Evolutionary conservation across 1,140 invertebrate species (phyloP).

Genomic region (Philotrypesis tridentata): DNA sequence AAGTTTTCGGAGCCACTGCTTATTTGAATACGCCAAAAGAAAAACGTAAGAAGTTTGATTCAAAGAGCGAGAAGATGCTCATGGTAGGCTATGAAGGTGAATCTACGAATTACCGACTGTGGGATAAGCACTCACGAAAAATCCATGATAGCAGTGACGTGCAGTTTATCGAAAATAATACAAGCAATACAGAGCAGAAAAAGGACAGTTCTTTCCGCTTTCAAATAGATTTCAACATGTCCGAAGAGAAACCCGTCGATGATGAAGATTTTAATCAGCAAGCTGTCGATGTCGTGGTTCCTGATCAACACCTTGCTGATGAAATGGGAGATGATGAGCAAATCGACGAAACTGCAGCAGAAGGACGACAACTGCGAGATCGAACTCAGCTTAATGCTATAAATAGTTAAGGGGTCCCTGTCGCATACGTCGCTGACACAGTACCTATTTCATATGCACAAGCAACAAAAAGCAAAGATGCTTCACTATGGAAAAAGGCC

Average conservation of each 20-base stretch:
- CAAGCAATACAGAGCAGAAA: neutral
- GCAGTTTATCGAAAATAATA: neutral
- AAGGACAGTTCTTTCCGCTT: neutral
- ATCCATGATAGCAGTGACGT: constrained; percentile 25
- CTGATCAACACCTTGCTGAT: neutral
- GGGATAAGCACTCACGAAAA: constrained; percentile 45
- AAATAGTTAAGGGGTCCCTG: neutral
- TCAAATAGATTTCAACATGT: neutral
- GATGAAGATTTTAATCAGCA: neutral
- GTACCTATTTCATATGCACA: constrained; percentile 8
- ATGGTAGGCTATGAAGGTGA: constrained; percentile 53
- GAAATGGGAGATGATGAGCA: neutral
- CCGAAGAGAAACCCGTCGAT: neutral
- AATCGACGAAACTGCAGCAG: neutral
- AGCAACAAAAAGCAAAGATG: constrained; percentile 33
- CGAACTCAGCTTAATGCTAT: neutral
- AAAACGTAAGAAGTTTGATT: constrained; percentile 57
- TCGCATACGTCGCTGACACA: neutral
- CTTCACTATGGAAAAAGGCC: constrained; percentile 61
- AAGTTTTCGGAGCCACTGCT: constrained; percentile 56
- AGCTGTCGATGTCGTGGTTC: neutral
- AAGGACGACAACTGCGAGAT: neutral
- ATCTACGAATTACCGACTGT: constrained; percentile 56
- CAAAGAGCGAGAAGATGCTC: constrained; percentile 57
- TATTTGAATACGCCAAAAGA: constrained; percentile 60